Percentiles rank a stretch among this genome's conserved stretches.
Conservation (phyloP, 2,113 vertebrate genomes). For the Cavia aperea region DNA sequence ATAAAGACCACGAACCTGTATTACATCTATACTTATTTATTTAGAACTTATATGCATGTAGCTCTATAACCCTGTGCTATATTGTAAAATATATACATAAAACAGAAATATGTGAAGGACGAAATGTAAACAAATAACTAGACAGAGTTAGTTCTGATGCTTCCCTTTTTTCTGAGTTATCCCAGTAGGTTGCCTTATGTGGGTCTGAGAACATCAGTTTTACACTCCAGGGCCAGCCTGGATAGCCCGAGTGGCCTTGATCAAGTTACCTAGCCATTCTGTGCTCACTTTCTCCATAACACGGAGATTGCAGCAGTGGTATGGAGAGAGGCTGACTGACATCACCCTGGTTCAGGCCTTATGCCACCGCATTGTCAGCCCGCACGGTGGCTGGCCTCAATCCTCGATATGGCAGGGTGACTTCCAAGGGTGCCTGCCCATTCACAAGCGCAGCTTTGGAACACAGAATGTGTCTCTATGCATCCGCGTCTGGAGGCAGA, state of each 20-base stretch:
- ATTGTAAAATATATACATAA: background rate
- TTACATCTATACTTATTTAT: background rate
- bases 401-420: background rate
- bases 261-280: background rate
- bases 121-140: background rate
- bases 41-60: background rate
- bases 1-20: background rate
- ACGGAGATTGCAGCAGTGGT: background rate
- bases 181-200: background rate
- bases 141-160: background rate
- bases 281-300: background rate
- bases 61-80: background rate
- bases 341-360: background rate
- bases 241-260: background rate
- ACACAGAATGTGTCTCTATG: background rate
- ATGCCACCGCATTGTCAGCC: background rate
- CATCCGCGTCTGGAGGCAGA: background rate
- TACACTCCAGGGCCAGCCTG: background rate
- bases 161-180: background rate
- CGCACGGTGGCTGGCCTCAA: background rate
- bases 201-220: background rate
- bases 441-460: background rate
- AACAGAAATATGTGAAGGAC: background rate
- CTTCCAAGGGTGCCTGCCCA: constrained; percentile 40
- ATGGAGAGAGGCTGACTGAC: background rate